These are phyloP conservation scores for Daboia siamensis DNA, from an alignment of 2,113 vertebrate species.

Conservation along the genomic window DNA sequence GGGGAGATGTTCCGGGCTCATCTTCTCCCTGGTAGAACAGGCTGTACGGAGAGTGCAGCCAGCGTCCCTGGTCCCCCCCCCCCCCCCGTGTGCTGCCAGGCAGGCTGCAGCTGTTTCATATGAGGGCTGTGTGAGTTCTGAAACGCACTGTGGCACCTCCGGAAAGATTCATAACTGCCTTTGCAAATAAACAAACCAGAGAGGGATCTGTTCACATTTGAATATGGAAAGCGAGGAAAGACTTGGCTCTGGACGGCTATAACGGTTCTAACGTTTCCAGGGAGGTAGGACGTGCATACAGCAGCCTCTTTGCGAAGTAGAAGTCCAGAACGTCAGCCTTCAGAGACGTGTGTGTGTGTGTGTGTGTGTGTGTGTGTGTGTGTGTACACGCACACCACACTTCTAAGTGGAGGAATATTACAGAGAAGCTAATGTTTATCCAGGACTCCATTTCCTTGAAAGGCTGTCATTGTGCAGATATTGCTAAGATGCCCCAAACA, in stretches of 20 bases:
- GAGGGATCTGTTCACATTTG: neutral
- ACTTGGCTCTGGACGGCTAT: neutral
- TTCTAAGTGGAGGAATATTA: neutral
- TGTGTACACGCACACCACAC: neutral
- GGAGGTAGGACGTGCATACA: slow-evolving; percentile 9
- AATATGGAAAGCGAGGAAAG: neutral
- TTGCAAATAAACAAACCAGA: slow-evolving; percentile 32
- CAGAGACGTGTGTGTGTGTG: neutral
- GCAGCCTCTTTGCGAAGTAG: neutral
- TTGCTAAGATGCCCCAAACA: neutral
- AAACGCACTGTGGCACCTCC: neutral
- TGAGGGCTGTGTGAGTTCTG: neutral
- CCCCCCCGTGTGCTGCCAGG: neutral
- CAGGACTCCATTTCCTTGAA: neutral
- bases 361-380: too few species aligned
- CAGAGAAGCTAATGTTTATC: neutral
- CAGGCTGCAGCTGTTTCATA: neutral
- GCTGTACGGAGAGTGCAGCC: neutral
- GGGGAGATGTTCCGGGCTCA: slow-evolving; percentile 18
- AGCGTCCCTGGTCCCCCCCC: neutral
- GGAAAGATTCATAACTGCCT: slow-evolving; percentile 6
- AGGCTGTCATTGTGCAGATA: neutral
- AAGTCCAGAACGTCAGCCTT: neutral
- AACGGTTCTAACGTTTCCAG: slow-evolving; percentile 39
- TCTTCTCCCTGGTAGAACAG: neutral